Evolutionary conservation across 2,888 invertebrate genomes (phyloP), one percentile per base, ranked within the genome.

Genomic region (Melieria crassipennis): DNA sequence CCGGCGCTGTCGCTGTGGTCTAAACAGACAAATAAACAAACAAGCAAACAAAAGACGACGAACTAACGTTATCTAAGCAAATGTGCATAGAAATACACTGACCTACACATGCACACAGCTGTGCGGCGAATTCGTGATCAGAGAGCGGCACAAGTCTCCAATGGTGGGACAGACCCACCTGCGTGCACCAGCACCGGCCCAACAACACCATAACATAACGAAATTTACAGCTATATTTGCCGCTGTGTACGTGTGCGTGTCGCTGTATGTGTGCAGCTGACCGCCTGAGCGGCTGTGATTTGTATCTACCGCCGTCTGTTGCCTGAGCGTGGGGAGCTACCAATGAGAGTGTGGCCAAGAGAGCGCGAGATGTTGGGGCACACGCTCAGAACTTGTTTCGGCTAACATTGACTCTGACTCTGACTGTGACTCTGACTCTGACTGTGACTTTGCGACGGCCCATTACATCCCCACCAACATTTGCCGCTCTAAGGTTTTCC

Each of bases 171-270:
- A 7, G 5, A n/a, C 4, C 30, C 48, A 63, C 63, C 48, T 67
- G 57, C 30, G 58, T 50, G 9, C 45, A 1, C 11, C 48, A 5
- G 13, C 62, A 62, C 47, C 62, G 58, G 58, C 16, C 30, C 5
- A n/a, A 5, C 55, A 7, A 13, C 64, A 16, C 42, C 45, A 30
- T 30, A 30, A 30, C 30, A 30, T 30, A 30, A 82, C 80, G 79
- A 81, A 86, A 85, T 86, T 85, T 86, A 86, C 86, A 85, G 85
- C 85, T 86, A 85, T 77, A 79, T 80, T 80, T 81, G 75, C 75
- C 65, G 70, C 71, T 77, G 85, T 84, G 73, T 85, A 79, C 76
- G 78, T 73, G 78, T 75, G 56, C 64, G 64, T 42, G 55, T 45
- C 10, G 5, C 9, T 46, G 9, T 7, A 46, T 30, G 42, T 7